These are phyloP conservation scores for Melieria picta DNA, from an alignment of 2,888 invertebrate species.

Conservation along the genomic window DNA sequence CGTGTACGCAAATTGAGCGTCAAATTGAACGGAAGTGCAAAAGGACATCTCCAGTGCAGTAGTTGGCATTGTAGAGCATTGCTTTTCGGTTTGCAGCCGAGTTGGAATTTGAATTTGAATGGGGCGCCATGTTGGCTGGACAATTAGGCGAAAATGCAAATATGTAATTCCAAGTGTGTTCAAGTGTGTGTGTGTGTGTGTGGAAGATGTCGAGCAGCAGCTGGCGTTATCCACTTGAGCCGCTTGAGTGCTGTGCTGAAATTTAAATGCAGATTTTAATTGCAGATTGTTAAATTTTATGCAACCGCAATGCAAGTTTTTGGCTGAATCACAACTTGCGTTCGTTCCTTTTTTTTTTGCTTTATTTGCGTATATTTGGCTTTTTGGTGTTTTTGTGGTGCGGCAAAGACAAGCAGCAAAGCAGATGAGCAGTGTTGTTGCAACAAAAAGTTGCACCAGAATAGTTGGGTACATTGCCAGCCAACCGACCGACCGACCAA, in stretches of 20 bases:
- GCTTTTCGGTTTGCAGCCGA: background rate
- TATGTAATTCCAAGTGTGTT: background rate
- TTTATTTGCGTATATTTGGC: background rate
- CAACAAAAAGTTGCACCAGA: slow-evolving; percentile 7
- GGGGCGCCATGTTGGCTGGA: background rate
- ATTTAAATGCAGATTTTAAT: slow-evolving; percentile 39
- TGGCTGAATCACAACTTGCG: background rate
- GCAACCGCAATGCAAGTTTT: slow-evolving; percentile 16
- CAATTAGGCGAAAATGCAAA: background rate
- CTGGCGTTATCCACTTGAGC: too few relatives aligned
- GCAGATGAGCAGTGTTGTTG: too few relatives aligned
- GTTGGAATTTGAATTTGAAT: background rate
- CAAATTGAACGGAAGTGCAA: slow-evolving; percentile 17
- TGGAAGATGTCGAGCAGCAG: too few relatives aligned
- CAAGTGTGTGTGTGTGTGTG: background rate
- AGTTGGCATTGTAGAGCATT: too few relatives aligned
- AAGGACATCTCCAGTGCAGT: too few relatives aligned
- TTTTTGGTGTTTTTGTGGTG: background rate
- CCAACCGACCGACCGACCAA: too few relatives aligned
- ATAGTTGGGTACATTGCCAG: too few relatives aligned
- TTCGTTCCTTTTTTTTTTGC: background rate
- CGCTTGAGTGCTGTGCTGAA: background rate
- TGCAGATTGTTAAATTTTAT: slow-evolving; percentile 41
- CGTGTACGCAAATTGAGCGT: slow-evolving; percentile 29
- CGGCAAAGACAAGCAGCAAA: background rate